phyloP scores from a whole-genome alignment of 2,113 vertebrate species.

The Tylochromis polylepis region DNA sequence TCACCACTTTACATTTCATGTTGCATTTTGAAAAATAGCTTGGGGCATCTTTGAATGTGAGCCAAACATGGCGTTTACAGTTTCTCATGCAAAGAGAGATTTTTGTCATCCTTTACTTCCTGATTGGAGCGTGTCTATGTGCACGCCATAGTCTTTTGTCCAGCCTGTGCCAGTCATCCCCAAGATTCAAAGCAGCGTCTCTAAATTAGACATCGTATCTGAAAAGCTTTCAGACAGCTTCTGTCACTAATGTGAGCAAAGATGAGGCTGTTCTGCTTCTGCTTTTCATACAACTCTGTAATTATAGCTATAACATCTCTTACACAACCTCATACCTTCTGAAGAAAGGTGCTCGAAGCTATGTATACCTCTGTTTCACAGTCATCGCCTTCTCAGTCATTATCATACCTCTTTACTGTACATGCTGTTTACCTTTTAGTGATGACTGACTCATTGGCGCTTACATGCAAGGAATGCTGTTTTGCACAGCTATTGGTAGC shows the following conservation, averaged over 20 bases:
- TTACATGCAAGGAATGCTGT: constrained; percentile 26
- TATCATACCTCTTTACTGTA: not conserved
- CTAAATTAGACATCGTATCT: not conserved
- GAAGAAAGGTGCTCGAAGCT: not conserved
- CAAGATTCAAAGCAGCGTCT: not conserved
- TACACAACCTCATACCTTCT: constrained; percentile 11
- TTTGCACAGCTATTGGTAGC: not conserved
- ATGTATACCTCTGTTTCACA: constrained; percentile 28
- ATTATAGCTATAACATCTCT: constrained; percentile 31
- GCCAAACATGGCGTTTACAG: not conserved
- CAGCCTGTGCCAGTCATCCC: not conserved
- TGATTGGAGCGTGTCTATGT: not conserved
- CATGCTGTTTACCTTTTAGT: not conserved
- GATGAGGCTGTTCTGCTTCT: not conserved
- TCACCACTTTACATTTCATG: not conserved
- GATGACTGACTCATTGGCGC: not conserved
- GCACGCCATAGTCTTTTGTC: not conserved
- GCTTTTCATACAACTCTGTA: not conserved
- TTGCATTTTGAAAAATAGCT: not conserved
- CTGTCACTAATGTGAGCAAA: not conserved
- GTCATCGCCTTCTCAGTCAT: not conserved
- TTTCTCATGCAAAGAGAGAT: not conserved
- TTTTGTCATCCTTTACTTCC: not conserved
- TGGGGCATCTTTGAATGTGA: not conserved
- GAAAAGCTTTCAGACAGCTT: not conserved